Conservation (phyloP, 2,113 vertebrate genomes). For the Piaya cayana region DNA sequence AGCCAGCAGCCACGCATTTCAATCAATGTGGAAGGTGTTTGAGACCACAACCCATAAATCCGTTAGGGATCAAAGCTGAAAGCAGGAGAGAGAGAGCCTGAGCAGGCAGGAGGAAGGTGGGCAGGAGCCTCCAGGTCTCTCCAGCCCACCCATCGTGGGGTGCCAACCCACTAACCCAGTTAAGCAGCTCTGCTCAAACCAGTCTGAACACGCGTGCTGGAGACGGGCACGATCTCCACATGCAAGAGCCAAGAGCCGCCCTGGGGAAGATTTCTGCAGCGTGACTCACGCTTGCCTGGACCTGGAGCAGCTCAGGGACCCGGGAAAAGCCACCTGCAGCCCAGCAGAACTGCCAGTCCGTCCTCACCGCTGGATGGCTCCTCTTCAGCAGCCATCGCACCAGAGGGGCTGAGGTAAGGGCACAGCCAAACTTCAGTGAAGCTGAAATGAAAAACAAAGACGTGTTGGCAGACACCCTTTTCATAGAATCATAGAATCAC, state of each 20-base stretch:
- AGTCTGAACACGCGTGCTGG: neutral
- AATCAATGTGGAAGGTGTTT: rapidly evolving
- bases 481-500: too few relatives aligned
- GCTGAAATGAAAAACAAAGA: neutral
- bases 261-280: neutral
- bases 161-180: neutral
- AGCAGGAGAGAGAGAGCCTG: neutral
- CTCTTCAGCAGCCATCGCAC: rapidly evolving
- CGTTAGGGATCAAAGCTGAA: neutral
- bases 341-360: neutral
- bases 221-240: neutral
- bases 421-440: neutral
- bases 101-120: neutral
- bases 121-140: neutral
- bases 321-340: neutral
- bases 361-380: neutral
- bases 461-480: neutral
- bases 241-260: neutral
- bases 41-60: neutral
- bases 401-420: rapidly evolving
- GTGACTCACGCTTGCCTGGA: neutral
- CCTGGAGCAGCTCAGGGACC: neutral
- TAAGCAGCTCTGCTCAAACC: neutral
- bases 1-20: neutral
- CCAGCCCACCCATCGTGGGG: neutral